phyloP scores from a whole-genome alignment of 2,888 invertebrate species.

The Sminthurinus aureus region DNA sequence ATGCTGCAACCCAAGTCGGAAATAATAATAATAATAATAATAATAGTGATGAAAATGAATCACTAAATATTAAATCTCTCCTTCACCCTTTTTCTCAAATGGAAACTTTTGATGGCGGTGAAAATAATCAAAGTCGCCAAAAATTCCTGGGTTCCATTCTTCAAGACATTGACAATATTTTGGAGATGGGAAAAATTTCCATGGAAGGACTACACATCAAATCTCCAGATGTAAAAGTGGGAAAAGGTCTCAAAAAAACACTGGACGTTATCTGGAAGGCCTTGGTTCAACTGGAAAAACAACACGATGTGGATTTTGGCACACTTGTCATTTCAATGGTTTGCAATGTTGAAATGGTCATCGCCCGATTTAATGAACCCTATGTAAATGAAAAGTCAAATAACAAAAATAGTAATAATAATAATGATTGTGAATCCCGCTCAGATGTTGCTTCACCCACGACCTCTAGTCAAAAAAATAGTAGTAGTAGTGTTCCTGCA shows the following conservation, averaged over 20 bases:
- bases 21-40: no score
- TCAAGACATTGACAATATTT: background rate
- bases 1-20: no score
- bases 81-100: background rate
- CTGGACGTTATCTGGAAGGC: background rate
- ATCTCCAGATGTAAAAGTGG: background rate
- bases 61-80: no score
- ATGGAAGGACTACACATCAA: background rate
- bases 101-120: background rate
- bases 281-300: background rate
- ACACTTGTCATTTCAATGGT: background rate
- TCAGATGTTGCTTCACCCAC: no score
- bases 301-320: constrained; percentile 15
- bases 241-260: background rate
- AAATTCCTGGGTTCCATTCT: background rate
- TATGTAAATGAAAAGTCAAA: background rate
- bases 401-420: no score
- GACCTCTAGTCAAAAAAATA: no score
- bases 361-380: background rate
- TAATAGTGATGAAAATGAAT: no score
- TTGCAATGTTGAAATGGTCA: background rate
- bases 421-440: no score
- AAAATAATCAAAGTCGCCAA: background rate
- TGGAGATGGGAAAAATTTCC: constrained; percentile 2
- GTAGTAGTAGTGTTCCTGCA: no score